Conservation (phyloP, 2,113 vertebrate genomes). For the Nymphicus hollandicus region DNA sequence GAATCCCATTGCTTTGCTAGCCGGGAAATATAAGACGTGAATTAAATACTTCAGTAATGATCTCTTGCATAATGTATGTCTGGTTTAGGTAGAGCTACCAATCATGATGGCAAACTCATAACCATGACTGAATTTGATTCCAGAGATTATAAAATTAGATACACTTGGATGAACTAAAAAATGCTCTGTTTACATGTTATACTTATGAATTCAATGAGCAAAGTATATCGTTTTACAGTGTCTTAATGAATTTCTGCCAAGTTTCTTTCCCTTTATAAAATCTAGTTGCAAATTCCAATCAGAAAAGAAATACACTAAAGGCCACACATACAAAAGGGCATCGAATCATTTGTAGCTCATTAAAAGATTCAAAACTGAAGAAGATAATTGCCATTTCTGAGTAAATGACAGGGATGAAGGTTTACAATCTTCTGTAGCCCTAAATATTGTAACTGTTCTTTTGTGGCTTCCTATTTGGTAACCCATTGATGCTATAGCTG, state of each 20-base stretch:
- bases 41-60: conserved; percentile 30
- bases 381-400: conserved; percentile 29
- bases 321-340: neutral
- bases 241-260: neutral
- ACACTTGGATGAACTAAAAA: conserved; percentile 4
- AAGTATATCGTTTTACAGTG: neutral
- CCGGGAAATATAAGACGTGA: neutral
- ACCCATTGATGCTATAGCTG: neutral
- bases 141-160: neutral
- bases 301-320: conserved; percentile 18
- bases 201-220: neutral
- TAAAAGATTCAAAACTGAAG: conserved; percentile 28
- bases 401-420: conserved; percentile 36
- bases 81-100: conserved; percentile 10
- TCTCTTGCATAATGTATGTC: neutral
- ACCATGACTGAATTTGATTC: neutral
- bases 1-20: neutral
- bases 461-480: neutral
- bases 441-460: neutral
- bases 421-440: neutral
- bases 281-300: neutral
- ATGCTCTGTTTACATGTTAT: neutral
- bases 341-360: conserved; percentile 32
- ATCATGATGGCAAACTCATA: neutral
- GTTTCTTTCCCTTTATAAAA: neutral